Evolutionary conservation across 2,113 vertebrate species (phyloP), one percentile per base, ranked within the genome.

Genomic region (Ptychochromis oligacanthus): DNA sequence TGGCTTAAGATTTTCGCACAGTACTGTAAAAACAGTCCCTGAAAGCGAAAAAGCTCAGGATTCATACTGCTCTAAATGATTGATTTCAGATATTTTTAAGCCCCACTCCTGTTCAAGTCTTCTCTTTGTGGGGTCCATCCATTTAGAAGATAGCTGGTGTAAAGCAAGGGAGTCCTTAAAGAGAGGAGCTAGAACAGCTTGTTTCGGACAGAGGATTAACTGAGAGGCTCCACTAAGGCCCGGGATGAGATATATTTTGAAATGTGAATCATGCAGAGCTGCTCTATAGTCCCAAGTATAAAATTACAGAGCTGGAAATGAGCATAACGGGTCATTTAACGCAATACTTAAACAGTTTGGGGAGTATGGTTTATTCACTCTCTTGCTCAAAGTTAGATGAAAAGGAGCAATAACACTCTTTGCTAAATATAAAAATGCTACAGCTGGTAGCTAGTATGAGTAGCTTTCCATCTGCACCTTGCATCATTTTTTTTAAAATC

Each of bases 181-280:
- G 43, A 14, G 43, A 49, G 64, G 40, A 67, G 38, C 24, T 24
- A 26, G n/a, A 65, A 0, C 0, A 1, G 40, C 5, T 70, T 28
- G 15, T 70, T 70, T 26, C 15, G 13, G 65, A 31, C 24, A 31
- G 65, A 2, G 46, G 46, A 49, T 6, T 15, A 49, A 46, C 43
- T 5, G 38, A 14, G 43, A 49, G 46, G 46, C 15, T 17, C 14
- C 46, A 49, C 46, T 17, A 49, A 17, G 46, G 5, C 15, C 5
- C 3, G 2, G 13, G 15, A 46, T 46, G 6, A 49, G 15, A 49
- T 49, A 49, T 17, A 18, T 40, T 40, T 40, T 40, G 8, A 49
- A 49, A 4, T 49, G 15, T 49, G 10, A 52, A 20, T 72, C 43
- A 31, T 52, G 43, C 24, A 52, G 46, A 72, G 65, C 43, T 52